These are phyloP conservation scores for Peribatodes rhomboidaria DNA, from an alignment of 2,888 invertebrate genomes.

Conservation along the genomic window DNA sequence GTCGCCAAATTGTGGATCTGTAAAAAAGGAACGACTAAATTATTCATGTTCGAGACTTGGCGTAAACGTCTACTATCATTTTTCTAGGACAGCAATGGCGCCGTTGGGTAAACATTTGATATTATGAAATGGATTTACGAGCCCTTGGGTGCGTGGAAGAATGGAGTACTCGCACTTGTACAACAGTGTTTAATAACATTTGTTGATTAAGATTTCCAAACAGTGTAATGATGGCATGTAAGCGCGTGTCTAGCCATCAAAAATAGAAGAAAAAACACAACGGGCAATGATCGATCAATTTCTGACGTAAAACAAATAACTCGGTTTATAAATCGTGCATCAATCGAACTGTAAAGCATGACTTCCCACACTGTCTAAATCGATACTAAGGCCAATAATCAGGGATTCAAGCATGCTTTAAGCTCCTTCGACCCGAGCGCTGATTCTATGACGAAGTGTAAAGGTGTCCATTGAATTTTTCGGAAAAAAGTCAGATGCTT, in stretches of 20 bases:
- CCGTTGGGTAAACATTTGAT: slow-evolving; percentile 54
- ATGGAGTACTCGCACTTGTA: slow-evolving; percentile 35
- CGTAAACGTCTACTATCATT: slow-evolving; percentile 51
- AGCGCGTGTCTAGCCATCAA: slow-evolving; percentile 57
- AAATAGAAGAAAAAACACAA: slow-evolving; percentile 69
- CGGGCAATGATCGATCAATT: slow-evolving; percentile 80
- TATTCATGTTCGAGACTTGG: slow-evolving; percentile 47
- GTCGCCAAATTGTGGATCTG: slow-evolving; percentile 59
- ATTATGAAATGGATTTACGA: slow-evolving; percentile 45
- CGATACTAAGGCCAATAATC: slow-evolving; percentile 37
- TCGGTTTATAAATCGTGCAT: slow-evolving; percentile 70
- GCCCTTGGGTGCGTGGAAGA: slow-evolving; percentile 38
- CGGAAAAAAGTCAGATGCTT: neutral
- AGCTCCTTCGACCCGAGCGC: neutral
- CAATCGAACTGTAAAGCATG: slow-evolving; percentile 62
- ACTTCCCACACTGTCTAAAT: slow-evolving; percentile 57
- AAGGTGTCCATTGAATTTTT: neutral
- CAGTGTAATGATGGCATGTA: slow-evolving; percentile 42
- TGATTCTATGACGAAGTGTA: neutral
- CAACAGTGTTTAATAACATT: slow-evolving; percentile 33
- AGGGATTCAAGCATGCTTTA: slow-evolving; percentile 13
- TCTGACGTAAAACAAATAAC: slow-evolving; percentile 83
- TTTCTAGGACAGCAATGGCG: slow-evolving; percentile 52
- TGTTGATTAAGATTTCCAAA: slow-evolving; percentile 48
- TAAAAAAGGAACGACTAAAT: slow-evolving; percentile 56